Percentiles rank a stretch among this genome's conserved stretches.
These are phyloP conservation scores for Drosophila melanocephala DNA, from an alignment of 2,888 invertebrate genomes.

Conservation along the genomic window DNA sequence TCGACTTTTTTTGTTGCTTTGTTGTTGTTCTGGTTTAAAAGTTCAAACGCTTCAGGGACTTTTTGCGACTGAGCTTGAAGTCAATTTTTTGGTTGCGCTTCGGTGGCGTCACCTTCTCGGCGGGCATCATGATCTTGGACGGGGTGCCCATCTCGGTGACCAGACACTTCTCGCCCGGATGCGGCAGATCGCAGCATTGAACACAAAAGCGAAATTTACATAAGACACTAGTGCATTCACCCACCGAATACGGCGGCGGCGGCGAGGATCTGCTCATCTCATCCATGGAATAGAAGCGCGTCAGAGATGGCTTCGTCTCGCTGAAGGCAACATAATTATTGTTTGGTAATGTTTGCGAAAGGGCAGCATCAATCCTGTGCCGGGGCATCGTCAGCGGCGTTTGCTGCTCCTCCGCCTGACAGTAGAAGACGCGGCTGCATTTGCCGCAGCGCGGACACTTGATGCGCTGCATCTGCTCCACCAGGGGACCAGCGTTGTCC, in stretches of 20 bases:
- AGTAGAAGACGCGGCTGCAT: slow-evolving; percentile 61
- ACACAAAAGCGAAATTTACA: slow-evolving; percentile 78
- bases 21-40: slow-evolving; percentile 44
- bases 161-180: slow-evolving; percentile 76
- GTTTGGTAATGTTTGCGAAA: slow-evolving; percentile 66
- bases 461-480: slow-evolving; percentile 68
- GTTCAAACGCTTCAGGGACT: slow-evolving; percentile 66
- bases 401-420: slow-evolving; percentile 11
- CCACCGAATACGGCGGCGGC: slow-evolving; percentile 39
- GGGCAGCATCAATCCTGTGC: neutral
- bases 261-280: slow-evolving; percentile 35
- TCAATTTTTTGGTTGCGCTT: slow-evolving; percentile 59
- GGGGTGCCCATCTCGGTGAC: slow-evolving; percentile 78
- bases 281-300: slow-evolving; percentile 66
- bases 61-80: slow-evolving; percentile 65
- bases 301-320: slow-evolving; percentile 20
- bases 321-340: slow-evolving; percentile 13
- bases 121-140: slow-evolving; percentile 72
- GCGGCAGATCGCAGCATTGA: slow-evolving; percentile 73
- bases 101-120: slow-evolving; percentile 62
- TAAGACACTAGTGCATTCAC: slow-evolving; percentile 68
- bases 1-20: neutral
- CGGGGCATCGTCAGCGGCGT: neutral
- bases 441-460: slow-evolving; percentile 72
- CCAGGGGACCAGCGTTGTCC: slow-evolving; percentile 32